phyloP scores from a whole-genome alignment of 2,113 vertebrate genomes.

The Nettapus auritus region DNA sequence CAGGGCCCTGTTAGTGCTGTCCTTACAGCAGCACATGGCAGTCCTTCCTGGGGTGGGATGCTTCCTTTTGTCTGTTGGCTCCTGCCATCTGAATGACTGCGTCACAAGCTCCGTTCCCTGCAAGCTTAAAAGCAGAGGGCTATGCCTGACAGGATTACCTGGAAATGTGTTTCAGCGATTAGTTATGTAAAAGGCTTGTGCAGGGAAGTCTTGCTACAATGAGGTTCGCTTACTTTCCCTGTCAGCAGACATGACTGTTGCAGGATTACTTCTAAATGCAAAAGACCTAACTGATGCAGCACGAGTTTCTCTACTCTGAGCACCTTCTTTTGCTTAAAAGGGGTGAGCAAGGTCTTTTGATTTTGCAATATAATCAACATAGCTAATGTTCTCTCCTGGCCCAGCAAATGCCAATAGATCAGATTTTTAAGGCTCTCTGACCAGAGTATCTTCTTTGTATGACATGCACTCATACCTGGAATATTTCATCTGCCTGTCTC shows the following conservation, averaged over 20 bases:
- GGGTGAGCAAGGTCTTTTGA: background rate
- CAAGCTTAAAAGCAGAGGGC: constrained; percentile 1
- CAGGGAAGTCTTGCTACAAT: background rate
- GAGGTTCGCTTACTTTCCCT: background rate
- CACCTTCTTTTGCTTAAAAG: background rate
- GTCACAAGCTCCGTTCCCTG: background rate
- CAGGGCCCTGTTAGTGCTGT: background rate
- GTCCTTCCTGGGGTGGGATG: background rate
- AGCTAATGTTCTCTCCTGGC: background rate
- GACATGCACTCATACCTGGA: background rate
- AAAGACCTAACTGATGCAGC: background rate
- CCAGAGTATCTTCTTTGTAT: background rate
- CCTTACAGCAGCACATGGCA: background rate
- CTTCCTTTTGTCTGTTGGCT: background rate
- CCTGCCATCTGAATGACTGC: background rate
- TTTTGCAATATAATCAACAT: background rate
- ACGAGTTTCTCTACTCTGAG: background rate
- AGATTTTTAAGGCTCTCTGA: background rate
- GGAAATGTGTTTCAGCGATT: constrained; percentile 10
- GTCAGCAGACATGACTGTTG: background rate
- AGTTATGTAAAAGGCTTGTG: constrained; percentile 32
- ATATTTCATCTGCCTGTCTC: background rate
- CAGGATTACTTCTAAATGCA: background rate
- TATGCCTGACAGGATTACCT: constrained; percentile 7
- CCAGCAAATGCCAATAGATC: background rate